phyloP scores from a whole-genome alignment of 2,888 invertebrate genomes.

The Fabriciana adippe region DNA sequence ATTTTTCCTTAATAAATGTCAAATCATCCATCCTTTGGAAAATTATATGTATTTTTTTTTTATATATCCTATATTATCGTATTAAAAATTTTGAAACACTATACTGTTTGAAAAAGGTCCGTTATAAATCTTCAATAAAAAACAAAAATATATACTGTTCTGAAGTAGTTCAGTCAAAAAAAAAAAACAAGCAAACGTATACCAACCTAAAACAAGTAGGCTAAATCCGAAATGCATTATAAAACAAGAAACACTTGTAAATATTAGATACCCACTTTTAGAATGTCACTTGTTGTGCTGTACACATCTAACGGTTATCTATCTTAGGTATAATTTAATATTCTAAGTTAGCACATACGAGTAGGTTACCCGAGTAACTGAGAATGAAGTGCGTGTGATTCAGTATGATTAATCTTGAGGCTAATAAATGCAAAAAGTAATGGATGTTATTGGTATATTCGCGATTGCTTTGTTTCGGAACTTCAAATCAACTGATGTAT shows the following conservation, averaged over 20 bases:
- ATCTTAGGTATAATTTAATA: conserved; percentile 7
- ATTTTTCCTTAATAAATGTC: too few species aligned
- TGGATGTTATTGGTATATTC: conserved; percentile 46
- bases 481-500: conserved; percentile 57
- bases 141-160: too few species aligned
- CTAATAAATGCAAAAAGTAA: conserved; percentile 60
- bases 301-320: conserved; percentile 9
- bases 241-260: conserved; percentile 13
- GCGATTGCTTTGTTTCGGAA: conserved; percentile 53
- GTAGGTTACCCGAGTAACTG: conserved; percentile 48
- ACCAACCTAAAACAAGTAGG: conserved; percentile 40
- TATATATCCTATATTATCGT: too few species aligned
- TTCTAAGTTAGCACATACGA: conserved; percentile 20
- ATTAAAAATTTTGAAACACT: too few species aligned
- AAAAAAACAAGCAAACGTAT: conserved; percentile 33
- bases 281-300: conserved; percentile 7
- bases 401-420: conserved; percentile 52
- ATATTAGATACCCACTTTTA: conserved; percentile 15
- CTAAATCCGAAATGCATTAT: conserved; percentile 34
- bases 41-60: too few species aligned
- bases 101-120: too few species aligned
- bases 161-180: background rate
- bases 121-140: too few species aligned
- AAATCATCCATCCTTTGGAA: too few species aligned
- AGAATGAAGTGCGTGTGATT: conserved; percentile 63